Evolutionary conservation across 2,113 vertebrate genomes (phyloP).

Genomic region (Sphyrna mokarran): DNA sequence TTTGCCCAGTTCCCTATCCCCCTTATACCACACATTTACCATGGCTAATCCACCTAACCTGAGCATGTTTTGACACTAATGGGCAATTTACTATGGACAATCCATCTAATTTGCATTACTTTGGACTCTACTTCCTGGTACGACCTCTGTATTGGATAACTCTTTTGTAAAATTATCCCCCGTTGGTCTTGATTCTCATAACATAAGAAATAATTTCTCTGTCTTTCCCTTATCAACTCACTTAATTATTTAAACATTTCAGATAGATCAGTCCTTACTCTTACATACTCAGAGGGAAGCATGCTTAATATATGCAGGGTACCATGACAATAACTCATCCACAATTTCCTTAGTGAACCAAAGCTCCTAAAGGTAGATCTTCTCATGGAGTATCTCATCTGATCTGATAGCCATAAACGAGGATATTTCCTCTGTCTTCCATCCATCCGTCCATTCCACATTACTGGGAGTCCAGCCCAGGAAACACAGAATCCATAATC

Average conservation of each 20-base stretch:
- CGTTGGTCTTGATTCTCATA: background rate
- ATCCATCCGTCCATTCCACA: too few relatives aligned
- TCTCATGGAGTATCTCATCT: background rate
- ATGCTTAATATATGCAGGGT: too few relatives aligned
- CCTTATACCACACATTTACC: too few relatives aligned
- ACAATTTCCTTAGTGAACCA: background rate
- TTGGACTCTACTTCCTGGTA: background rate
- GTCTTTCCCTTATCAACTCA: background rate
- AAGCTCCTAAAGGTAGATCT: background rate
- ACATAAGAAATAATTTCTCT: background rate
- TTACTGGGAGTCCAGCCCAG: background rate
- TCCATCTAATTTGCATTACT: too few relatives aligned
- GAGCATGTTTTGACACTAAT: too few relatives aligned
- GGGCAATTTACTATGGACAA: too few relatives aligned
- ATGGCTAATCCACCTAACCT: too few relatives aligned
- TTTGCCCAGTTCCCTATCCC: too few relatives aligned
- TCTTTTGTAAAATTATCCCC: too few relatives aligned
- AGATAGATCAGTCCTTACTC: background rate
- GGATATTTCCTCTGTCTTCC: background rate
- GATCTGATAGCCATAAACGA: background rate
- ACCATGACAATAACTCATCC: background rate
- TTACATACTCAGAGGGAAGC: background rate
- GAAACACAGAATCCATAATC: background rate
- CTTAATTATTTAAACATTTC: background rate
- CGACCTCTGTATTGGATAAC: background rate